phyloP scores from a whole-genome alignment of 2,113 vertebrate genomes.

The Mormyrus lacerda region DNA sequence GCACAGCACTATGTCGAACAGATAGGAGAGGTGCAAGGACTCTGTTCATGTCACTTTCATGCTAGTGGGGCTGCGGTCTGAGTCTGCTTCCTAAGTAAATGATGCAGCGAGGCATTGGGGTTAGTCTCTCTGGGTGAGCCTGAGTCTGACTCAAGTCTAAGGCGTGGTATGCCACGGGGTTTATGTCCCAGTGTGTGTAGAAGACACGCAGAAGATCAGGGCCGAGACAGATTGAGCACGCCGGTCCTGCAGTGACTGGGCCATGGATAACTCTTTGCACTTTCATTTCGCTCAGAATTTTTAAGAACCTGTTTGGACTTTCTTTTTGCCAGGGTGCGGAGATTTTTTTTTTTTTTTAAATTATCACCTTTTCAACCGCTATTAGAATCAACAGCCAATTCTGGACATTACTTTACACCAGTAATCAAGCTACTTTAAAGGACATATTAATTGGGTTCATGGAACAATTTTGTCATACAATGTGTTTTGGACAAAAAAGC shows the following conservation, averaged over 20 bases:
- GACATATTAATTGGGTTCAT: constrained; percentile 55
- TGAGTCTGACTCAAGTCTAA: neutral
- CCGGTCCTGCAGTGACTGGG: neutral
- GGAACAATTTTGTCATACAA: constrained; percentile 22
- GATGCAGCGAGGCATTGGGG: neutral
- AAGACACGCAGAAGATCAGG: neutral
- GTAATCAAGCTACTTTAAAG: constrained; percentile 49
- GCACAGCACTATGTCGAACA: neutral
- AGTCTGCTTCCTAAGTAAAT: neutral
- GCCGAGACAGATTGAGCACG: neutral
- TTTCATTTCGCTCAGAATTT: neutral
- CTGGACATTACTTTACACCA: constrained; percentile 33
- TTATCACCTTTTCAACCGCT: constrained; percentile 4
- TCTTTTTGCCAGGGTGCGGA: neutral
- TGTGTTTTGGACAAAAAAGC: constrained; percentile 43
- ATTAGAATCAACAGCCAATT: neutral
- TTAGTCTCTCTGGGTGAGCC: neutral
- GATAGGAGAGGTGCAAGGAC: neutral
- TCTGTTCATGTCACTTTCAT: neutral
- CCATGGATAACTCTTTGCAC: constrained; percentile 8
- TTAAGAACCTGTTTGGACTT: neutral
- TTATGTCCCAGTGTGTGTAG: neutral
- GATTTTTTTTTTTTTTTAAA: neutral
- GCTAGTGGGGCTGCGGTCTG: neutral
- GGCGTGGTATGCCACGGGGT: neutral